Evolutionary conservation across 1,140 invertebrate genomes (phyloP).

Genomic region (Aphis craccivora): DNA sequence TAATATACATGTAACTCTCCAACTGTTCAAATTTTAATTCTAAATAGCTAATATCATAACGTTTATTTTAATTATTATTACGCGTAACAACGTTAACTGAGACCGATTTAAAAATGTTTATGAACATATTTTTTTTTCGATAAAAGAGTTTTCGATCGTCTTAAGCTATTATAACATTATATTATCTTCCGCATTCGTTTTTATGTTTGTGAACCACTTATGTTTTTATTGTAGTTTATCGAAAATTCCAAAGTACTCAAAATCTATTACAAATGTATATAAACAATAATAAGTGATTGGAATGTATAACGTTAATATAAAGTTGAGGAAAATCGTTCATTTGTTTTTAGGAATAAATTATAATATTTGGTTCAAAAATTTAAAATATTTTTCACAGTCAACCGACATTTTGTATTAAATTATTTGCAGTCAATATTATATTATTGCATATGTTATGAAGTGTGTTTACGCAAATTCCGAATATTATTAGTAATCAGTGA

Average conservation of each 20-base stretch:
- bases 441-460: background rate
- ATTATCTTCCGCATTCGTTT: background rate
- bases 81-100: background rate
- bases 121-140: background rate
- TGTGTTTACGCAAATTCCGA: background rate
- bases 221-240: slow-evolving; percentile 25
- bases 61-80: background rate
- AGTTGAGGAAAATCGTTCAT: background rate
- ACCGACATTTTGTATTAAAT: background rate
- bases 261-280: background rate
- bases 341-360: background rate
- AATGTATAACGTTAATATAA: background rate
- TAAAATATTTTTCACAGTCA: background rate
- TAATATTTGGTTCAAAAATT: background rate
- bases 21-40: background rate
- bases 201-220: slow-evolving; percentile 2
- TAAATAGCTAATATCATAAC: background rate
- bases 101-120: background rate
- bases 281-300: background rate
- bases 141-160: background rate
- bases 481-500: background rate
- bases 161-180: background rate
- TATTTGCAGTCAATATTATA: background rate
- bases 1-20: background rate
- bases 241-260: background rate